A percentile compares a stretch with the other conserved stretches of the same genome.
Conservation (phyloP, 2,797 vertebrate genomes). For the Thaleichthys pacificus region DNA sequence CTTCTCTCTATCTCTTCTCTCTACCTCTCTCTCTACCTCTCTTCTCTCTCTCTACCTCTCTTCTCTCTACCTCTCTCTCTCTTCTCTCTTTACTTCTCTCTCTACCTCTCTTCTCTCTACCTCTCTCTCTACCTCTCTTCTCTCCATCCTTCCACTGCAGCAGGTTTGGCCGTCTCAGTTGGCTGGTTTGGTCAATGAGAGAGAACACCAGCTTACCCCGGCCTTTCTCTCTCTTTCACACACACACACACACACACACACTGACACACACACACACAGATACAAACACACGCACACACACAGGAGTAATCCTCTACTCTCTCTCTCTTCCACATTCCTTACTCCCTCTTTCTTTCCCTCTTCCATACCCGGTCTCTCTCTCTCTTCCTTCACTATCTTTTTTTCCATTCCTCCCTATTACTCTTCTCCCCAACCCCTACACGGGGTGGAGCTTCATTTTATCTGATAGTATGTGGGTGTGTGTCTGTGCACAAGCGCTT, state of each 20-base stretch:
- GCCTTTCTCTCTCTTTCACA: conserved; percentile 35
- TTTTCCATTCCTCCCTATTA: neutral
- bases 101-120: neutral
- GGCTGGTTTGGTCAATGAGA: conserved; percentile 70
- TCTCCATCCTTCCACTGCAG: conserved; percentile 51
- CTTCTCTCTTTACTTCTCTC: neutral
- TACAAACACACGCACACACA: conserved; percentile 14
- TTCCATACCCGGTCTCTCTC: neutral
- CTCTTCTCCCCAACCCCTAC: conserved; percentile 7
- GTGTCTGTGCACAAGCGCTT: neutral
- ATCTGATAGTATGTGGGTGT: conserved; percentile 19
- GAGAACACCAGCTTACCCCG: conserved; percentile 52
- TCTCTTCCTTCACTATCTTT: conserved; percentile 11
- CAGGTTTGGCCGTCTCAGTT: conserved; percentile 70
- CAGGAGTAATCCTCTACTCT: conserved; percentile 20
- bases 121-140: conserved; percentile 24
- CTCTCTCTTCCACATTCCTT: neutral
- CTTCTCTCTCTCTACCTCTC: conserved; percentile 18
- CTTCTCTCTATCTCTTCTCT: conserved; percentile 6
- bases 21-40: too few species aligned
- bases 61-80: conserved; percentile 6
- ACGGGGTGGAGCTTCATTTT: conserved; percentile 41
- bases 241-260: neutral
- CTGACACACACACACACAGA: neutral
- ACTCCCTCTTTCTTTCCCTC: neutral